Base-by-base conservation (phyloP, 2,888 invertebrate genomes). In the Philereme transversata region DNA sequence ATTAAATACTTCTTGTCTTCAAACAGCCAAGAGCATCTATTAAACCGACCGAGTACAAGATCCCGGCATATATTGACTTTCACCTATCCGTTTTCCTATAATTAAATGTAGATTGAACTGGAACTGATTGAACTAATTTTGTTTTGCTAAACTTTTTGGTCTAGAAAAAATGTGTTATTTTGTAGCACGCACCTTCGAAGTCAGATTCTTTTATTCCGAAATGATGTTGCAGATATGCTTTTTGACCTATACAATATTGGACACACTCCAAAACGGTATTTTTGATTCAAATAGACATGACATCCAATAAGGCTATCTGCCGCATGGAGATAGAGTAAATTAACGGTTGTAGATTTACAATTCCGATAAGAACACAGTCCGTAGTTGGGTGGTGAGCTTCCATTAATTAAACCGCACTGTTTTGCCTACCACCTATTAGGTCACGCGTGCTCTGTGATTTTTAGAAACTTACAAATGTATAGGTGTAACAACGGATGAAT, bases 271-370 rank as follows among this genome's bases (percentile, higher is more conserved):
- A 62, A 50, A 49, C 34, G 9, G 40, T 41, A 36, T 45, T 52
- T 56, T 44, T 51, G 48, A 54, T 52, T 50, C 41, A 57, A 49
- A 52, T 41, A 53, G 47, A 58, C 48, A 55, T 44, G 48, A 50
- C 53, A 47, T 56, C 44, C 43, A 62, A 51, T 62, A 43, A 54
- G 35, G 49, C 38, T 56, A 60, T 54, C 52, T 57, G 53, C 50
- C 51, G 49, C 59, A 51, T 51, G 51, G 56, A 60, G 60, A 61
- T 51, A 49, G 22, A 22, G 58, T 55, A 61, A 64, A 64, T 57
- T 60, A 60, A 62, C 52, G 60, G 56, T 55, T 56, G 64, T 62
- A 58, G 68, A 68, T 68, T 62, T 62, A 70, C 64, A 62, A 64
- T 67, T 62, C 50, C 45, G 68, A 68, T 68, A 68, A 57, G 58